Percentiles rank a stretch among this genome's conserved stretches.
phyloP scores from a whole-genome alignment of 2,888 invertebrate species.

The Agrypnus murinus region DNA sequence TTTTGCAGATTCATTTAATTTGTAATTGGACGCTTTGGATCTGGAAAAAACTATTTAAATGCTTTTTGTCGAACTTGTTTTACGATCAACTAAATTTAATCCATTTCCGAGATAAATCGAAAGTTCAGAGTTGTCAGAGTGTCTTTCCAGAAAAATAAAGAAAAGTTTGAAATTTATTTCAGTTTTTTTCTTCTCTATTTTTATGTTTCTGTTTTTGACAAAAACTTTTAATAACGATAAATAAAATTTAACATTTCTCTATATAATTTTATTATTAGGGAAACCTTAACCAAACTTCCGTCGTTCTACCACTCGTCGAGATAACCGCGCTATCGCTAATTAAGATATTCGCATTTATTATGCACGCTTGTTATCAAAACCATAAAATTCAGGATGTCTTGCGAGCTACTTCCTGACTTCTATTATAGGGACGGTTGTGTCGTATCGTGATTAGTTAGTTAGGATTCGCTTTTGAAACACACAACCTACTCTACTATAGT shows the following conservation, averaged over 20 bases:
- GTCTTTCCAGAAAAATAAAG: neutral
- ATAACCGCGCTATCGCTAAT: neutral
- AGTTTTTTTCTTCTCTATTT: neutral
- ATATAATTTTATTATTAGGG: neutral
- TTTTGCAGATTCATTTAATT: too few species aligned
- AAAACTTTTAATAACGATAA: neutral
- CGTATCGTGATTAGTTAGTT: neutral
- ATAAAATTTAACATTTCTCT: neutral
- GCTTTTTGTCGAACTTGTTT: neutral
- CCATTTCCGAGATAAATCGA: neutral
- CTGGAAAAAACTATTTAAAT: neutral
- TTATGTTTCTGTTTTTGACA: neutral
- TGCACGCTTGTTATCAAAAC: slow-evolving; percentile 22
- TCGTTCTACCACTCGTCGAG: neutral
- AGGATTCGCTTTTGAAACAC: neutral
- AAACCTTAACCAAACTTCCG: slow-evolving; percentile 5
- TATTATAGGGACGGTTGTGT: too few species aligned
- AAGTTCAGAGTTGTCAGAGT: slow-evolving; percentile 2
- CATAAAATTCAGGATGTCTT: slow-evolving; percentile 18
- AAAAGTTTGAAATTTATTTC: slow-evolving; percentile 10
- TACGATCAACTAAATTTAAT: neutral
- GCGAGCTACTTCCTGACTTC: slow-evolving; percentile 22
- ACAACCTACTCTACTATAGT: slow-evolving; percentile 34
- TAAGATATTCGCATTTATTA: slow-evolving; percentile 16
- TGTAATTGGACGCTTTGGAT: too few species aligned